phyloP scores from a whole-genome alignment of 2,888 invertebrate genomes.

The Agelastica alni region DNA sequence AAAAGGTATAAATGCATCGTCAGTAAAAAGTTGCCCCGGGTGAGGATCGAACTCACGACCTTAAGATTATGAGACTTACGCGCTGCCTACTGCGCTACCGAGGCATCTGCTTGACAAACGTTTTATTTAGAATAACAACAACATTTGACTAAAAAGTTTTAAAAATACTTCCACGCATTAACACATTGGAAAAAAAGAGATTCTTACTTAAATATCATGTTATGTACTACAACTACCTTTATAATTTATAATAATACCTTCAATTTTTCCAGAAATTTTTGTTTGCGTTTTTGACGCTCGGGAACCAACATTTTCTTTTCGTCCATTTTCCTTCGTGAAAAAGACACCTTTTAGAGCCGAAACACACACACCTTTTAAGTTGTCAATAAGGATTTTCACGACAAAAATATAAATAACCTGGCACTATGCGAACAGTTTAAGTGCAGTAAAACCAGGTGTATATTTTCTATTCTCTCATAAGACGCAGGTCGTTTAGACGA shows the following conservation, averaged over 20 bases:
- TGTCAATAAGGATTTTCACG: slow-evolving; percentile 17
- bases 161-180: neutral
- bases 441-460: slow-evolving; percentile 11
- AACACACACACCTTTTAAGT: too few relatives aligned
- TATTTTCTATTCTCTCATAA: neutral
- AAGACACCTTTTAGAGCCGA: too few relatives aligned
- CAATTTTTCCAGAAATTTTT: slow-evolving; percentile 36
- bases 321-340: slow-evolving; percentile 31
- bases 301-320: slow-evolving; percentile 35
- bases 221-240: too few relatives aligned
- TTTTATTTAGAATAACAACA: neutral
- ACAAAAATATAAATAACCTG: slow-evolving; percentile 34
- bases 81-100: slow-evolving; percentile 88
- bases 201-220: too few relatives aligned
- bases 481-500: too few relatives aligned
- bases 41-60: slow-evolving; percentile 96
- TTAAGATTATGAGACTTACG: slow-evolving; percentile 91
- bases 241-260: slow-evolving; percentile 29
- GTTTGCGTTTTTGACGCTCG: slow-evolving; percentile 39
- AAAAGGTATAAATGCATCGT: too few relatives aligned
- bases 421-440: neutral
- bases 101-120: slow-evolving; percentile 48
- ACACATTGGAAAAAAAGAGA: neutral
- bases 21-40: slow-evolving; percentile 65
- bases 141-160: neutral